phyloP scores from a whole-genome alignment of 2,113 vertebrate species.

The Furnarius figulus region DNA sequence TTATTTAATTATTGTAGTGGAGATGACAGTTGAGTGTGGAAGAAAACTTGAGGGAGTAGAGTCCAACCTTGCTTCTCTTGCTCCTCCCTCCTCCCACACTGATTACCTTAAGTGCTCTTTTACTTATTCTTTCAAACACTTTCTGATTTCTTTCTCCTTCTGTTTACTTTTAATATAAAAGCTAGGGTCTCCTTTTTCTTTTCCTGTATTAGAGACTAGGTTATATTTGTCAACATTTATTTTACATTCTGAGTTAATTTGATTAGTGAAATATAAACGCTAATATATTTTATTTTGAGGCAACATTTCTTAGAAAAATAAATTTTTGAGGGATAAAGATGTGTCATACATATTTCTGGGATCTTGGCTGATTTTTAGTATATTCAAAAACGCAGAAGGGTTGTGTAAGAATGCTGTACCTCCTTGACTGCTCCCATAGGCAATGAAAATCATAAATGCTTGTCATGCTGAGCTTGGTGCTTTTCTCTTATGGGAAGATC shows the following conservation, averaged over 20 bases:
- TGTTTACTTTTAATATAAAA: not conserved
- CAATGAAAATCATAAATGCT: not conserved
- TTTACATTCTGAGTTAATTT: not conserved
- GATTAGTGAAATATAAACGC: not conserved
- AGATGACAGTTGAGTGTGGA: not conserved
- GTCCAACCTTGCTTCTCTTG: not conserved
- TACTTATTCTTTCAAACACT: not conserved
- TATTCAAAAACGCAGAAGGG: not conserved
- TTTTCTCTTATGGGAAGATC: not conserved
- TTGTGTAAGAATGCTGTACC: not conserved
- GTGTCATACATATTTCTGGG: not conserved
- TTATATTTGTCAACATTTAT: not conserved
- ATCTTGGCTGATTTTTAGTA: not conserved
- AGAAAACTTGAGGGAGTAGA: not conserved
- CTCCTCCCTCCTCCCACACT: not conserved
- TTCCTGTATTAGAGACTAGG: not conserved
- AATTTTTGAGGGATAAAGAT: not conserved
- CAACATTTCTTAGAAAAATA: not conserved
- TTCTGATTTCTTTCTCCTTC: not conserved
- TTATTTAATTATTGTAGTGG: constrained; percentile 19
- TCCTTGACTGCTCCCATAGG: not conserved
- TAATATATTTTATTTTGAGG: not conserved
- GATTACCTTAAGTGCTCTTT: constrained; percentile 17
- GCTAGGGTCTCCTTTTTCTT: not conserved
- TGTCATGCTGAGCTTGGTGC: not conserved